Evolutionary conservation across 2,888 invertebrate genomes (phyloP).

Genomic region (Acanthococcus lagerstroemiae): DNA sequence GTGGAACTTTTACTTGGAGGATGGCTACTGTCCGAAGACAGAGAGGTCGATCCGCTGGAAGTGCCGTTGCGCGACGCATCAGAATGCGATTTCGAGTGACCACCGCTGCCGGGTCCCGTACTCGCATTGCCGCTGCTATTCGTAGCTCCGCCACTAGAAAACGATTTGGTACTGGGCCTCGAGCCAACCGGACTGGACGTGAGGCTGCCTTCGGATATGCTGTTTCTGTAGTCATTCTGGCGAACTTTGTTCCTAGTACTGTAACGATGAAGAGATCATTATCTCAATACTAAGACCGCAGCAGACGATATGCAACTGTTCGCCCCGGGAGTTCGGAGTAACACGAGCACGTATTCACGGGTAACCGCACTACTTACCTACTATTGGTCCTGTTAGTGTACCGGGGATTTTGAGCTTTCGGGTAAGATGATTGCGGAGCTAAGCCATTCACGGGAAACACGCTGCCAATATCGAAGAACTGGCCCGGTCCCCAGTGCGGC

Average conservation of each 20-base stretch:
- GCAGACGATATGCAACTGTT: too few relatives aligned
- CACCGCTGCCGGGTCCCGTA: not conserved
- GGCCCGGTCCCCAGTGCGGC: slow-evolving; percentile 46
- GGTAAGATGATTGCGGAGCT: slow-evolving; percentile 54
- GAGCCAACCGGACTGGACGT: slow-evolving; percentile 17
- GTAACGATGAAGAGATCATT: too few relatives aligned
- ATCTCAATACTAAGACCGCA: too few relatives aligned
- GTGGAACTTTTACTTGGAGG: slow-evolving; percentile 3
- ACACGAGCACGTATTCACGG: not conserved
- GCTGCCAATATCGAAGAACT: slow-evolving; percentile 56
- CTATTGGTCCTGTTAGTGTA: slow-evolving; percentile 32
- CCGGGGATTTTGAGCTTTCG: slow-evolving; percentile 43
- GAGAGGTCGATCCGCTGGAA: slow-evolving; percentile 2
- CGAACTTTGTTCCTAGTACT: slow-evolving; percentile 36
- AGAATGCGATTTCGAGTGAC: slow-evolving; percentile 2
- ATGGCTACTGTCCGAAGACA: slow-evolving; percentile 1
- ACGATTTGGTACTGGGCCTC: slow-evolving; percentile 24
- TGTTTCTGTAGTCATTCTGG: slow-evolving; percentile 31
- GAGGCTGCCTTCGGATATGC: slow-evolving; percentile 22
- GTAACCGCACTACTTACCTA: slow-evolving; percentile 1
- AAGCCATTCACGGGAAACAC: slow-evolving; percentile 64
- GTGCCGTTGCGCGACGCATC: slow-evolving; percentile 12
- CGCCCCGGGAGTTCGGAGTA: too few relatives aligned
- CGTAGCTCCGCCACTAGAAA: slow-evolving; percentile 10
- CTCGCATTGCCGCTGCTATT: slow-evolving; percentile 5